Evolutionary conservation across 2,113 vertebrate species (phyloP).

Genomic region (Sporophila hypoxantha): DNA sequence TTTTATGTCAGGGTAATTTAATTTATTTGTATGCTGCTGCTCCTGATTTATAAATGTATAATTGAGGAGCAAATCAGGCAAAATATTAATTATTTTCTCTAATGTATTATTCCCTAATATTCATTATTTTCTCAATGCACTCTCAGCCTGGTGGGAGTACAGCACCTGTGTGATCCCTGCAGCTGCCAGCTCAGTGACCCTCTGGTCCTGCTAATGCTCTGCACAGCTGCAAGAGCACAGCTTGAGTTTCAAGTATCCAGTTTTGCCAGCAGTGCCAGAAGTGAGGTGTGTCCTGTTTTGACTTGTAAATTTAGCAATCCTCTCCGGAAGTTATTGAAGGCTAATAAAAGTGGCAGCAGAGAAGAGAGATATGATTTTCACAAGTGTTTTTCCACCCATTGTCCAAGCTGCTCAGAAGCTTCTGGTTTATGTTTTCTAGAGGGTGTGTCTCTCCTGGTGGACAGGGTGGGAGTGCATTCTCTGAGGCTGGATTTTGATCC

Average conservation of each 20-base stretch:
- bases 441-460: not conserved
- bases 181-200: not conserved
- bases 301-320: constrained; percentile 11
- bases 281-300: constrained; percentile 5
- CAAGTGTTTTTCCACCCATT: not conserved
- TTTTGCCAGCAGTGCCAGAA: not conserved
- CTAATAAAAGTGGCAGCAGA: not conserved
- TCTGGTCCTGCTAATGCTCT: not conserved
- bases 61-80: not conserved
- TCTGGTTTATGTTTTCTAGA: not conserved
- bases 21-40: not conserved
- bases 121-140: not conserved
- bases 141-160: not conserved
- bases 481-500: not conserved
- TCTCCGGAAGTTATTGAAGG: not conserved
- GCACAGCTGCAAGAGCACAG: not conserved
- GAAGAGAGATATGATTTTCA: not conserved
- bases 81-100: not conserved
- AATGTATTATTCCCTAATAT: no score
- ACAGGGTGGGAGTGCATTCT: not conserved
- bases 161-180: not conserved
- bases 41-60: not conserved
- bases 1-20: not conserved
- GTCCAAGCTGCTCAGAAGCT: not conserved
- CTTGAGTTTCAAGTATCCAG: not conserved